Conservation (phyloP, 2,888 invertebrate genomes). For the Melipona bicolor region DNA sequence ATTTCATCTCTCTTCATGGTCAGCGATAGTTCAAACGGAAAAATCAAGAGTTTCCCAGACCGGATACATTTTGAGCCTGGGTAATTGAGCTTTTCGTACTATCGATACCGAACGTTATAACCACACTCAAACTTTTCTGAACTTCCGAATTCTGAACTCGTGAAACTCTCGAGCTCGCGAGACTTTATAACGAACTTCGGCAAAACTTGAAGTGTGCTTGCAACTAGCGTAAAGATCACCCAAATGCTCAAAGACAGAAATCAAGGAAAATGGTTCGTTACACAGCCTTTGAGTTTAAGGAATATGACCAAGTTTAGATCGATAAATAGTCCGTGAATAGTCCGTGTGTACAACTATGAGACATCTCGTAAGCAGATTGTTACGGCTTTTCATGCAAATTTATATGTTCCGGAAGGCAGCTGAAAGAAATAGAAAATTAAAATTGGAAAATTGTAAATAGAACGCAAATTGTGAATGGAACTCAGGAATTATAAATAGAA, state of each 20-base stretch:
- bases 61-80: background rate
- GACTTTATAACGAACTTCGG: conserved; percentile 23
- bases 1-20: background rate
- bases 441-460: too few relatives aligned
- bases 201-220: background rate
- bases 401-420: too few relatives aligned
- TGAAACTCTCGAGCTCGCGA: background rate
- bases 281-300: background rate
- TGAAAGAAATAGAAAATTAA: too few relatives aligned
- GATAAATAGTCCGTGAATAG: background rate
- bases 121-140: conserved; percentile 4
- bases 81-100: conserved; percentile 4
- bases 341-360: background rate
- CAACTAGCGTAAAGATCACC: conserved; percentile 1
- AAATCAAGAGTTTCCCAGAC: background rate
- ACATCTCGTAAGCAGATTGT: background rate
- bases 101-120: background rate
- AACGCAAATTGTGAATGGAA: too few relatives aligned
- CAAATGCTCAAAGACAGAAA: conserved; percentile 17
- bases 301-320: background rate
- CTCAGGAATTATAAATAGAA: too few relatives aligned
- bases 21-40: background rate
- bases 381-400: too few relatives aligned
- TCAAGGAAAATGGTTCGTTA: conserved; percentile 23
- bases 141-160: conserved; percentile 18